These are phyloP conservation scores for Vespertilio murinus DNA, from an alignment of 2,797 vertebrate species.

Conservation along the genomic window DNA sequence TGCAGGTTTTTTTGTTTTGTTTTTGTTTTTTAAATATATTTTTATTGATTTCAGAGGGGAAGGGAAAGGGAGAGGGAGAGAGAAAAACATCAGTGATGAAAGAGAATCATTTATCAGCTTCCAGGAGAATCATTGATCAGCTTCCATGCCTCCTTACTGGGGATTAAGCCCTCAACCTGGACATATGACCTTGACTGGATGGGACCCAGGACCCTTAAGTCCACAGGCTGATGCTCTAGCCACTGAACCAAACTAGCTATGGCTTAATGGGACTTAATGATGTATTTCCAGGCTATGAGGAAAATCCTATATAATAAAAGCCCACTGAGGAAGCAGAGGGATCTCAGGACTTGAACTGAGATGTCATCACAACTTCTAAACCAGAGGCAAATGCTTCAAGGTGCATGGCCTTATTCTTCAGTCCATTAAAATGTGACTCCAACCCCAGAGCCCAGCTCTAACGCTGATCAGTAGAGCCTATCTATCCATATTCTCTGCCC, in stretches of 20 bases:
- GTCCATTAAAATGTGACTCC: background rate
- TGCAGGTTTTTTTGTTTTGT: background rate
- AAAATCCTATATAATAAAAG: background rate
- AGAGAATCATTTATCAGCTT: too few relatives aligned
- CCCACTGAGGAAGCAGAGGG: background rate
- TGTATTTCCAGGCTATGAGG: background rate
- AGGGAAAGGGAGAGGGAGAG: too few relatives aligned
- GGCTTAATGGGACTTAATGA: background rate
- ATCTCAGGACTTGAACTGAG: background rate
- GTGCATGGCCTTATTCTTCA: background rate
- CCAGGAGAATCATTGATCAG: too few relatives aligned
- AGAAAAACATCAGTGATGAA: too few relatives aligned
- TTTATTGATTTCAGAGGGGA: too few relatives aligned
- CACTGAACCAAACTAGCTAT: too few relatives aligned
- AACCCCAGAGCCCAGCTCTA: background rate
- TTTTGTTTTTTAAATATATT: too few relatives aligned
- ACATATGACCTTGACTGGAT: too few relatives aligned
- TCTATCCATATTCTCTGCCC: background rate
- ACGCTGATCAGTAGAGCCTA: background rate
- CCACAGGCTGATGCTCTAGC: too few relatives aligned
- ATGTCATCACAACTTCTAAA: background rate
- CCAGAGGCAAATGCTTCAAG: background rate
- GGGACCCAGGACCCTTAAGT: too few relatives aligned
- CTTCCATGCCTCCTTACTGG: too few relatives aligned
- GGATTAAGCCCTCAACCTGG: too few relatives aligned